Evolutionary conservation across 2,113 vertebrate species (phyloP).

Genomic region (Sapajus apella): DNA sequence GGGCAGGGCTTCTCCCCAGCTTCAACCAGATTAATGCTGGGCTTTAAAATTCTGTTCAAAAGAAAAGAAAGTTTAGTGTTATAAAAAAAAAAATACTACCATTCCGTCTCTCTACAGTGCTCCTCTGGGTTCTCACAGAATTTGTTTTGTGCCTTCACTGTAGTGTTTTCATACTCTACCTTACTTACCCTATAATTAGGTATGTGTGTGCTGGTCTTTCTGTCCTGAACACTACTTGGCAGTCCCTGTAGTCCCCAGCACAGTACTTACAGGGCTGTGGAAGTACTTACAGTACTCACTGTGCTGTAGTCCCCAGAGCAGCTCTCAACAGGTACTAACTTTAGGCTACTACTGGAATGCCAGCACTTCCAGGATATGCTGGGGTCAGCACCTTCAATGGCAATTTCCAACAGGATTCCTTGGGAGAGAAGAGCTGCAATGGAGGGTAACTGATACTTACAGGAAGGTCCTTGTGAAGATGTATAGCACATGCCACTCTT

Average conservation of each 20-base stretch:
- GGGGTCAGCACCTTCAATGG: neutral
- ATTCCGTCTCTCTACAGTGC: neutral
- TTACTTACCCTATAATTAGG: neutral
- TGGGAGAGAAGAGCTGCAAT: neutral
- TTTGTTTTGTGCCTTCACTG: neutral
- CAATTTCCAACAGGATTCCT: neutral
- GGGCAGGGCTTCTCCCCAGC: neutral
- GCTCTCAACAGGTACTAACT: neutral
- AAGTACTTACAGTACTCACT: too few species aligned
- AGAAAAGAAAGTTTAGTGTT: neutral
- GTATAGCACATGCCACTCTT: neutral
- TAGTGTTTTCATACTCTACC: neutral
- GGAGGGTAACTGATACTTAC: neutral
- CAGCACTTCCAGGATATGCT: neutral
- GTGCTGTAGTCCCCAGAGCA: neutral
- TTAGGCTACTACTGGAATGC: neutral
- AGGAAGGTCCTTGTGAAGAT: neutral
- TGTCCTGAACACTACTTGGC: neutral
- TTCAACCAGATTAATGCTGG: neutral
- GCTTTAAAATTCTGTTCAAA: neutral
- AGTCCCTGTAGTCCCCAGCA: neutral
- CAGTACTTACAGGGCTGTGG: neutral
- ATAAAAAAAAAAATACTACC: constrained; percentile 24
- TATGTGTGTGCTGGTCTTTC: neutral
- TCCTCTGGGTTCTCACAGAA: neutral